phyloP scores from a whole-genome alignment of 2,113 vertebrate genomes.

The Poicephalus meyeri region DNA sequence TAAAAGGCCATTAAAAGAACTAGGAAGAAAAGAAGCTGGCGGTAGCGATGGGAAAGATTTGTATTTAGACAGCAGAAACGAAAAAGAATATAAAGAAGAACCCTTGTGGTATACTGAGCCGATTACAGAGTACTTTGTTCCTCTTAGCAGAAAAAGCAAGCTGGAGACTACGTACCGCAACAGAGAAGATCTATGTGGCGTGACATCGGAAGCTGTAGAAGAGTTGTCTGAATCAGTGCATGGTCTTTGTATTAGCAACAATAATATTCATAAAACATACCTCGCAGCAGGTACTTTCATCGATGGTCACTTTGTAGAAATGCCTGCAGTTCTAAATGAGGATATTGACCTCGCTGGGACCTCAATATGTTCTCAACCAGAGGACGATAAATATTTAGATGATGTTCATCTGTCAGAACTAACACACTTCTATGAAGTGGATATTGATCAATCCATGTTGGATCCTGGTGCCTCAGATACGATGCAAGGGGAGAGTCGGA shows the following conservation, averaged over 20 bases:
- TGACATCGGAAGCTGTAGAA: constrained; percentile 78
- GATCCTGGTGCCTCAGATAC: constrained; percentile 99
- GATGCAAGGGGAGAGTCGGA: constrained; percentile 95
- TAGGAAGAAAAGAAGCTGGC: constrained; percentile 80
- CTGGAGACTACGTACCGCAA: constrained; percentile 95
- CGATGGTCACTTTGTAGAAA: constrained; percentile 97
- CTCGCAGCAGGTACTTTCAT: constrained; percentile 96
- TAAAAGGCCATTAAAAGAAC: constrained; percentile 86
- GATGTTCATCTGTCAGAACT: constrained; percentile 98
- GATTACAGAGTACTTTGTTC: constrained; percentile 93
- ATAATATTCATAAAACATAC: constrained; percentile 88
- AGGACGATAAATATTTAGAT: constrained; percentile 94
- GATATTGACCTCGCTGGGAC: constrained; percentile 87
- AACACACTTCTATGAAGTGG: constrained; percentile 99
- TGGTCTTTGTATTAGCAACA: constrained; percentile 89
- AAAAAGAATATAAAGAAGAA: constrained; percentile 93
- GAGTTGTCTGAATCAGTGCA: constrained; percentile 87
- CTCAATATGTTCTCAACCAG: constrained; percentile 90
- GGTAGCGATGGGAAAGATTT: constrained; percentile 80
- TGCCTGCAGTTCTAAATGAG: constrained; percentile 89
- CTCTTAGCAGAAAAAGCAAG: constrained; percentile 92
- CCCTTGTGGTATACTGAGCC: constrained; percentile 99
- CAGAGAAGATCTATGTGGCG: constrained; percentile 77
- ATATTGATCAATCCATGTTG: constrained; percentile 99
- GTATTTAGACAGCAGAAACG: constrained; percentile 79